Base-by-base conservation (phyloP, 2,797 vertebrate species). In the Mormyrus proboscirostris region DNA sequence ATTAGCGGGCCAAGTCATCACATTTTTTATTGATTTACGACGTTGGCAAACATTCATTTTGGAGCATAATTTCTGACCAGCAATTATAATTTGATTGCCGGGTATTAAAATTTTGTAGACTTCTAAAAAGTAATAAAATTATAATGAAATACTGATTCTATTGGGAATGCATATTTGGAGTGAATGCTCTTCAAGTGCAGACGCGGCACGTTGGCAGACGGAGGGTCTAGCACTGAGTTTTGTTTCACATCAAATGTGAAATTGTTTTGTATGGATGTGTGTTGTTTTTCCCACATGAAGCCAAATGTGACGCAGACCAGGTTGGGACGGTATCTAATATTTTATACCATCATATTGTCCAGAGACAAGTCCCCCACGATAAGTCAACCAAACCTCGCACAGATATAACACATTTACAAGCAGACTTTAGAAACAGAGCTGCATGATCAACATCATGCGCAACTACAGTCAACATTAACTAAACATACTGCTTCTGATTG, bases 31-130 rank as follows among this genome's bases (percentile, higher is more conserved):
- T 79, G 69, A 88, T 88, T 79, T 88, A 88, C 51, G 29, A 73
- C 47, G 38, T 16, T 88, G 73, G 73, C 76, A 83, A 89, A 89
- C 88, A 89, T 89, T 89, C 19, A 89, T 59, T 83, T 83, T 83
- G 73, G 33, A 53, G 38, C 29, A 25, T 82, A 83, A 89, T 57
- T 83, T 22, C 73, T 89, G 88, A 57, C 88, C 73, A 57, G 51
- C 51, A 82, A 83, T 89, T 79, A 89, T 82, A 89, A 83, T 51
- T 49, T 76, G 44, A 88, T 83, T 89, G 73, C 33, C 29, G 12
- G 2, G 49, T 57, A 89, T 83, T 89, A 83, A 79, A 83, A 14
- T 89, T 82, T 49, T 44, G 88, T 47, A 19, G 50, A 89, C 76
- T 69, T 55, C 51, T 22, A 76, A 89, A 79, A 89, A 82, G 88